Conservation (phyloP, 2,113 vertebrate species). For the Pica pica region DNA sequence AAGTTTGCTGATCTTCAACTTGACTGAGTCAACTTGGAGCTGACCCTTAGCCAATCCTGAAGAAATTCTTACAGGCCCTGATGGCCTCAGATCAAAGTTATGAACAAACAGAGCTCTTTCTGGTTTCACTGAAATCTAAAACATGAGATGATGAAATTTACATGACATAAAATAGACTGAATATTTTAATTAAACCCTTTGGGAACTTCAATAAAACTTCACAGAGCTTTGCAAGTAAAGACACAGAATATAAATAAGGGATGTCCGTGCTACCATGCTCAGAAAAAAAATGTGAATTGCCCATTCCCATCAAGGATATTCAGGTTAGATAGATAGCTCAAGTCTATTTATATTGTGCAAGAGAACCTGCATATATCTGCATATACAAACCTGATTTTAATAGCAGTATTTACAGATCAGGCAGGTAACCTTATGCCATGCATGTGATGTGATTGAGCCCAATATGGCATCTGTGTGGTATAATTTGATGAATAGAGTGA, state of each 20-base stretch:
- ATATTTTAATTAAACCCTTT: slow-evolving; percentile 34
- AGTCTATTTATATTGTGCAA: neutral
- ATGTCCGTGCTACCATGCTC: neutral
- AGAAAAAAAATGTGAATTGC: neutral
- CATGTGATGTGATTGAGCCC: neutral
- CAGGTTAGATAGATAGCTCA: neutral
- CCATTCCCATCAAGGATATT: neutral
- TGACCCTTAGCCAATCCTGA: neutral
- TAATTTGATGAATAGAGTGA: neutral
- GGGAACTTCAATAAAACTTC: neutral
- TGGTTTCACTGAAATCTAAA: neutral
- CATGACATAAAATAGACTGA: slow-evolving; percentile 19
- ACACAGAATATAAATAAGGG: neutral
- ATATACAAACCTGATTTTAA: neutral
- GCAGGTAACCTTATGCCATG: neutral
- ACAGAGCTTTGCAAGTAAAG: neutral
- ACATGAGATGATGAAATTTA: neutral
- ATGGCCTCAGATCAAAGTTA: neutral
- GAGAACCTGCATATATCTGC: neutral
- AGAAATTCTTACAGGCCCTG: neutral
- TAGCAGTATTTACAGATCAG: neutral
- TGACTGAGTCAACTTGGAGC: neutral
- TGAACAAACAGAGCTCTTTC: neutral
- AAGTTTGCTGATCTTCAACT: neutral
- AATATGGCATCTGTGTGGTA: neutral